Conservation (phyloP, 2,113 vertebrate genomes). For the Burhinus bistriatus region DNA sequence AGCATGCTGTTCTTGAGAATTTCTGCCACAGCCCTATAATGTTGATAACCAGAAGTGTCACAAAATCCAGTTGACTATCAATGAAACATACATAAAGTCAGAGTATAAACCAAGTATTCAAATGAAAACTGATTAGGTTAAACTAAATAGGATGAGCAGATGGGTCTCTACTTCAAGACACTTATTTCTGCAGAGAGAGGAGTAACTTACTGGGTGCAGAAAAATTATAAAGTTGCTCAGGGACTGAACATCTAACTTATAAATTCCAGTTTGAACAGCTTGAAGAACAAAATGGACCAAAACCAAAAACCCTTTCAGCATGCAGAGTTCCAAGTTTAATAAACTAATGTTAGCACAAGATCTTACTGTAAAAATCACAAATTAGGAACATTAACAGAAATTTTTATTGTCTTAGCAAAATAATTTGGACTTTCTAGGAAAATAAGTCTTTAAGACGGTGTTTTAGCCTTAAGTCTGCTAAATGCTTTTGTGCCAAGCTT, state of each 20-base stretch:
- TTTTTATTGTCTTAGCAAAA: neutral
- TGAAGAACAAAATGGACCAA: neutral
- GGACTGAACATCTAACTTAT: neutral
- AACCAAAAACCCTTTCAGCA: neutral
- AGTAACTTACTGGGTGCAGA: neutral
- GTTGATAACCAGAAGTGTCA: conserved; percentile 41
- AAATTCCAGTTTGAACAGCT: neutral
- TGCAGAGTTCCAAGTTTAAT: neutral
- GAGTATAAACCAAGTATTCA: neutral
- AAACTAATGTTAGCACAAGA: neutral
- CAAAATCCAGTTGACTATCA: conserved; percentile 13
- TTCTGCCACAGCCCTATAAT: conserved; percentile 87
- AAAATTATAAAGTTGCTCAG: neutral
- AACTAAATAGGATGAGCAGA: neutral
- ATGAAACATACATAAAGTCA: neutral
- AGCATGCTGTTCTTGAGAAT: conserved; percentile 86
- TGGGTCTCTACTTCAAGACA: neutral
- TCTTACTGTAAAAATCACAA: neutral
- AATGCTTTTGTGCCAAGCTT: neutral
- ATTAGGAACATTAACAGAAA: neutral
- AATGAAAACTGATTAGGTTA: neutral
- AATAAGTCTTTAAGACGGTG: neutral
- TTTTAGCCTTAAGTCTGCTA: conserved; percentile 9
- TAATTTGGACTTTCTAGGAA: neutral
- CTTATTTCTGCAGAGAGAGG: neutral